phyloP scores from a whole-genome alignment of 2,113 vertebrate species.

The Progne subis region DNA sequence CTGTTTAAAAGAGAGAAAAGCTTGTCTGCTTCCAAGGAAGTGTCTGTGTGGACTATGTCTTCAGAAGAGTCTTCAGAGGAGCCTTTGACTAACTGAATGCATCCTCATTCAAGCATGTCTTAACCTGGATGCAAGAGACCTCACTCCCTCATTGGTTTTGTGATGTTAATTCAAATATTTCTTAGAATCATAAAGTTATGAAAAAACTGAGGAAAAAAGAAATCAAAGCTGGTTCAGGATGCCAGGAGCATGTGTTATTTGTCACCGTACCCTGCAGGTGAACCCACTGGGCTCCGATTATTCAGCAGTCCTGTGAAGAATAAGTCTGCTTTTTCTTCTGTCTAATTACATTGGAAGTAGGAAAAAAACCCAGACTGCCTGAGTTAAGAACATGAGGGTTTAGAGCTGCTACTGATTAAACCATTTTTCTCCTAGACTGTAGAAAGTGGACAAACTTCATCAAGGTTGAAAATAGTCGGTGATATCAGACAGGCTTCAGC shows the following conservation, averaged over 20 bases:
- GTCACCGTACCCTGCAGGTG: neutral
- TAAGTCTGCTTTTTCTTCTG: neutral
- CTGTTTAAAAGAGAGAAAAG: neutral
- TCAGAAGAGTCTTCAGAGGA: neutral
- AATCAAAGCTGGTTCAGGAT: neutral
- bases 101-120: neutral
- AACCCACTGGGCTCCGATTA: neutral
- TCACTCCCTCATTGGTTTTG: neutral
- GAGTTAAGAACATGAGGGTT: neutral
- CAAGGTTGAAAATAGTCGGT: neutral
- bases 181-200: neutral
- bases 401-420: neutral
- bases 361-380: neutral
- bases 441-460: neutral
- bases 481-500: neutral
- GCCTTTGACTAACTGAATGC: neutral
- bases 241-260: neutral
- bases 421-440: neutral
- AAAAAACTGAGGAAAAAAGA: neutral
- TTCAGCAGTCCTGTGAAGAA: neutral
- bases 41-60: neutral
- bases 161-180: neutral
- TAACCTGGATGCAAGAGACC: neutral
- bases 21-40: neutral
- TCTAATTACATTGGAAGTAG: neutral